Conservation (phyloP, 2,797 vertebrate genomes). For the Anolis apletophallus region DNA sequence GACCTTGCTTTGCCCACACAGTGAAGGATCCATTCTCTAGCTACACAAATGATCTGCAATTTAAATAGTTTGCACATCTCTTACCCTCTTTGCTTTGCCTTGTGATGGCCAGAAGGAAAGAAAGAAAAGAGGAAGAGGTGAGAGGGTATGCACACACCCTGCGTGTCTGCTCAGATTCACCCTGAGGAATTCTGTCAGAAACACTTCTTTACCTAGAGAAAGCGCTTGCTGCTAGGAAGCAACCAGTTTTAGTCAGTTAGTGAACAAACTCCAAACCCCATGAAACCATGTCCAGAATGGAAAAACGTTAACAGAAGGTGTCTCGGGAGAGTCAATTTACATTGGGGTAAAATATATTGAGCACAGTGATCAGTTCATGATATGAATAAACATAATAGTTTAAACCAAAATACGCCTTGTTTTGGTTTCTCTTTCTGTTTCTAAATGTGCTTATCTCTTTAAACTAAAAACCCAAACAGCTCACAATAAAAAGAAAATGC, state of each 20-base stretch:
- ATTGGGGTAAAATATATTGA: neutral
- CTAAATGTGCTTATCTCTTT: neutral
- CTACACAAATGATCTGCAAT: neutral
- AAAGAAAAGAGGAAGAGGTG: neutral
- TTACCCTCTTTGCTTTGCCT: neutral
- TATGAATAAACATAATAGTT: too few species aligned
- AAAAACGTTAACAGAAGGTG: neutral
- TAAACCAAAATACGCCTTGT: neutral
- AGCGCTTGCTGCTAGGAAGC: neutral
- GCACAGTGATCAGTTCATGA: too few species aligned
- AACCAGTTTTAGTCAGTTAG: neutral
- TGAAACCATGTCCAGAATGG: neutral
- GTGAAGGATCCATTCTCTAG: neutral
- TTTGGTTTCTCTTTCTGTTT: neutral
- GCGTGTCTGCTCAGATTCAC: neutral
- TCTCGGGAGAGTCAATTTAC: neutral
- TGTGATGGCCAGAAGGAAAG: neutral
- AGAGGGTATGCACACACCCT: neutral
- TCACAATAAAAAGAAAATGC: neutral
- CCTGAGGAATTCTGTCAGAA: too few species aligned
- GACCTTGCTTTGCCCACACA: neutral
- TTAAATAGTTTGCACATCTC: neutral
- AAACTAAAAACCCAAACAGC: neutral
- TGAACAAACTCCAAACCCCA: neutral
- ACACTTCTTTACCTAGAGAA: neutral